phyloP scores from a whole-genome alignment of 2,797 vertebrate genomes.

The Cyprinella venusta region DNA sequence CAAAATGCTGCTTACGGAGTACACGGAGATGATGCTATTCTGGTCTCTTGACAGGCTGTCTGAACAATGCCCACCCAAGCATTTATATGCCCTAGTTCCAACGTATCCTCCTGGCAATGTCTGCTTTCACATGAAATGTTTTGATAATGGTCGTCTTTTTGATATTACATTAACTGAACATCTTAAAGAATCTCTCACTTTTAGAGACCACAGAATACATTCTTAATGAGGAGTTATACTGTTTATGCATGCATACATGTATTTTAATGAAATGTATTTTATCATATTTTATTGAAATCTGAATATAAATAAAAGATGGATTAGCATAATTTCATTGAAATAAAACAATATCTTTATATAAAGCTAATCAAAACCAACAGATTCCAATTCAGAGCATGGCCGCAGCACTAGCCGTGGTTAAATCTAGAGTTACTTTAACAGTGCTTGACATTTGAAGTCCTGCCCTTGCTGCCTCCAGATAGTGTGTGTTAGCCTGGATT shows the following conservation, averaged over 20 bases:
- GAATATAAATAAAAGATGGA: not conserved
- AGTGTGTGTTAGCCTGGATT: conserved; percentile 18
- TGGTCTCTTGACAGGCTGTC: conserved; percentile 36
- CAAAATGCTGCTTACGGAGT: conserved; percentile 7
- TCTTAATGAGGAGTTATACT: not conserved
- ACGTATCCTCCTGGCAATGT: conserved; percentile 17
- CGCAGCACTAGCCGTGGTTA: not conserved
- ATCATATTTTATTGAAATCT: not conserved
- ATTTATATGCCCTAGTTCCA: conserved; percentile 47
- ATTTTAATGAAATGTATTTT: not conserved
- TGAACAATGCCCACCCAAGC: conserved; percentile 50
- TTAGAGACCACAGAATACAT: not conserved
- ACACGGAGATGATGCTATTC: conserved; percentile 39
- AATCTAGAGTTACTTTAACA: conserved; percentile 35
- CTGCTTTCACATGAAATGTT: conserved; percentile 18
- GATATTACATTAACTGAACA: not conserved
- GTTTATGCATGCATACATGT: too few relatives aligned
- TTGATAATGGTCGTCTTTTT: conserved; percentile 2
- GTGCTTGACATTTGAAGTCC: conserved; percentile 35
- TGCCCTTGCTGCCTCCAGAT: conserved; percentile 29
- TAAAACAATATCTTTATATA: not conserved
- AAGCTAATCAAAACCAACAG: not conserved
- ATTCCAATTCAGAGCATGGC: conserved; percentile 4
- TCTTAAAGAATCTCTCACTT: conserved; percentile 7
- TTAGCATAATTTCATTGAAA: not conserved